Evolutionary conservation across 2,888 invertebrate species (phyloP).

Genomic region (Pandemis corylana): DNA sequence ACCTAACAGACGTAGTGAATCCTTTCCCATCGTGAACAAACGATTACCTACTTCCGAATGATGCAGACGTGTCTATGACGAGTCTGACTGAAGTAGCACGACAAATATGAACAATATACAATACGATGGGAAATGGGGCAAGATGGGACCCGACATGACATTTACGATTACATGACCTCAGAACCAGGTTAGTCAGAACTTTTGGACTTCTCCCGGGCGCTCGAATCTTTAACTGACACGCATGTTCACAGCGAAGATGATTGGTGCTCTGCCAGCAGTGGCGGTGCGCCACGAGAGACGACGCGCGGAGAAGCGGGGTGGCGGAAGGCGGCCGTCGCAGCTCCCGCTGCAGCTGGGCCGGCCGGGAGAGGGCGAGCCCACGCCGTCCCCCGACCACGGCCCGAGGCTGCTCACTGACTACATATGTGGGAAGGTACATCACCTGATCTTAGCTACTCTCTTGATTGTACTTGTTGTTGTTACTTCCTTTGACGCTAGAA

Average conservation of each 20-base stretch:
- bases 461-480: neutral
- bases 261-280: constrained; percentile 94
- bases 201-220: neutral
- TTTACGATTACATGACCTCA: too few relatives aligned
- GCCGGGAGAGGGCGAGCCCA: constrained; percentile 86
- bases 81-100: too few relatives aligned
- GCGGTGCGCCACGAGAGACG: constrained; percentile 92
- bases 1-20: too few relatives aligned
- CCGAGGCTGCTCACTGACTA: constrained; percentile 87
- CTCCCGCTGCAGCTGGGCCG: constrained; percentile 88
- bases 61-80: too few relatives aligned
- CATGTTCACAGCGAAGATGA: constrained; percentile 86
- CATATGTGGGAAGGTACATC: constrained; percentile 88
- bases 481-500: neutral
- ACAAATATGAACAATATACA: too few relatives aligned
- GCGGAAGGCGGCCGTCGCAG: constrained; percentile 87
- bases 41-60: too few relatives aligned
- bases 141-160: too few relatives aligned
- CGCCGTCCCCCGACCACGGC: constrained; percentile 85
- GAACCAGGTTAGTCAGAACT: too few relatives aligned
- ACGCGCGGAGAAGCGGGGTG: constrained; percentile 89
- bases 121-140: too few relatives aligned
- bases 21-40: too few relatives aligned
- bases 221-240: constrained; percentile 22
- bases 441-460: neutral